Evolutionary conservation across 2,113 vertebrate species (phyloP).

Genomic region (Apodemus sylvaticus): DNA sequence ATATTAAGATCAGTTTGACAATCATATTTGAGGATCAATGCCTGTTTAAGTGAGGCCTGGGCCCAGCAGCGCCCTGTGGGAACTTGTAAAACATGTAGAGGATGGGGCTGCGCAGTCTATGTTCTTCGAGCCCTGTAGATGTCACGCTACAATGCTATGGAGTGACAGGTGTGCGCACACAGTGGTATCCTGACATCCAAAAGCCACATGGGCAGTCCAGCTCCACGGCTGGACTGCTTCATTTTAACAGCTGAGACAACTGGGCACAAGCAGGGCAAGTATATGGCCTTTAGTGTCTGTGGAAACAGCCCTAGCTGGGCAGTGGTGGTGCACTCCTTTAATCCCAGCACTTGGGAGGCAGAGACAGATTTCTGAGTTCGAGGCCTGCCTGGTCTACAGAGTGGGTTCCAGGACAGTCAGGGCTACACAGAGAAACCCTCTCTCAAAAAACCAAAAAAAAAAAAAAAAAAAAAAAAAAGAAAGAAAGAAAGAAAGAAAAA

Average conservation of each 20-base stretch:
- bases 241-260: not conserved
- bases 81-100: not conserved
- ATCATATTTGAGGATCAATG: not conserved
- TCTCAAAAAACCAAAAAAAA: no score
- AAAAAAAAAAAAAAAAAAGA: no score
- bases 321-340: no score
- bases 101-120: not conserved
- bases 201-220: not conserved
- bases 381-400: no score
- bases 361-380: no score
- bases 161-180: not conserved
- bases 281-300: not conserved
- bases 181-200: not conserved
- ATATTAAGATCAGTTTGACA: not conserved
- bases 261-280: not conserved
- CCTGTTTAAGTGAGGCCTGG: not conserved
- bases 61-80: not conserved
- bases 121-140: no score
- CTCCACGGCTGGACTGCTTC: not conserved
- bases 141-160: not conserved
- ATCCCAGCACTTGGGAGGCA: no score
- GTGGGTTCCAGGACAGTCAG: no score
- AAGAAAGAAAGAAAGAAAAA: no score
- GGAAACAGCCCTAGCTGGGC: fast-evolving
- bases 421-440: no score